Evolutionary conservation across 2,888 invertebrate genomes (phyloP), one percentile per base, ranked within the genome.

Genomic region (Dascillus cervinus): DNA sequence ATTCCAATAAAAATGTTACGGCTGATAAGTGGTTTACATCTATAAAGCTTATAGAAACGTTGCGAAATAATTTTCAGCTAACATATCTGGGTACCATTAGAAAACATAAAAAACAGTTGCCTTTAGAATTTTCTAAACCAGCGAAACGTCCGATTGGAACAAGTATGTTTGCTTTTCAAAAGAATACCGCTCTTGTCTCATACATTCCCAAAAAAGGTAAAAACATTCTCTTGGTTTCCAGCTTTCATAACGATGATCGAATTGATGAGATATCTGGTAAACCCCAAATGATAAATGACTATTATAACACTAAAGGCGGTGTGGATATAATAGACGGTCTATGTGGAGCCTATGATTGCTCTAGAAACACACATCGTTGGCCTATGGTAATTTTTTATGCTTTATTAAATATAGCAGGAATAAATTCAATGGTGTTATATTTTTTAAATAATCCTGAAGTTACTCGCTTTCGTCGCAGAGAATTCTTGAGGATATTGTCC

Each of bases 11-110:
- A 22, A 40, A 35, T 14, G 23, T 31, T 8, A 31, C 19, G n/a
- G 21, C 2, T 20, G 35, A 31, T 14, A 8, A 23, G 11, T 31
- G 35, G 30, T 31, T 35, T 22, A 35, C 31, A 12, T 15, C 17
- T 26, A 10, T 21, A 9, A 8, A 24, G 9, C 6, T 22, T 13
- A 22, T 30, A 8, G 17, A 11, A 4, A 6, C n/a, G 8, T 12
- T 31, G n/a, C 19, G 30, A 22, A n/a, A 26, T 9, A 23, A 26
- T 3, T 28, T 26, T 11, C 14, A 11, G 5, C 26, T 35, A 12
- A 26, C 26, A 11, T 15, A 22, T 10, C 26, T 35, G 11, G 26
- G 23, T 10, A 35, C 30, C 30, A 32, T 26, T 22, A 14, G 19
- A 32, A 6, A 15, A 1, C 13, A 26, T 12, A 11, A 13, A 13